phyloP scores from a whole-genome alignment of 2,888 invertebrate species.

The Myopa tessellatipennis region DNA sequence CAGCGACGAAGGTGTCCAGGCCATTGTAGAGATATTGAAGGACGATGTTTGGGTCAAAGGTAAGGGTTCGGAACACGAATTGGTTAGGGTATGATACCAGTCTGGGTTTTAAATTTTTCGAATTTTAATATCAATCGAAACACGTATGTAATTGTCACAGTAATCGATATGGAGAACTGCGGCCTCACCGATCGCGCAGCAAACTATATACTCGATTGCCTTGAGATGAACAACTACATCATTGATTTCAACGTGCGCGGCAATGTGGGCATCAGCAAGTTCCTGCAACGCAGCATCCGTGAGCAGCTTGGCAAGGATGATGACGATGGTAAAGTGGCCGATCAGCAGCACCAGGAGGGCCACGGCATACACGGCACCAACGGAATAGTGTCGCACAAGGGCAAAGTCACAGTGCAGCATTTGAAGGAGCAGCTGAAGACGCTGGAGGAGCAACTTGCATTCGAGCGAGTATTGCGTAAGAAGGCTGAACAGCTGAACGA shows the following conservation, averaged over 20 bases:
- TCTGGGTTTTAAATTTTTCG: neutral
- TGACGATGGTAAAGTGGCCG: slow-evolving; percentile 52
- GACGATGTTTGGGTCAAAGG: slow-evolving; percentile 86
- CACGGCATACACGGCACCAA: slow-evolving; percentile 51
- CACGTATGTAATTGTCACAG: slow-evolving; percentile 59
- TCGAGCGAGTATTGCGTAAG: slow-evolving; percentile 73
- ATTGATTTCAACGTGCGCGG: slow-evolving; percentile 76
- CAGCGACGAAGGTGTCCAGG: slow-evolving; percentile 74
- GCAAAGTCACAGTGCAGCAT: slow-evolving; percentile 56
- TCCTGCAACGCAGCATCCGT: slow-evolving; percentile 69
- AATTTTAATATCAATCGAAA: neutral
- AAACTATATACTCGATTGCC: slow-evolving; percentile 71
- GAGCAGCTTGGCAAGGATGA: slow-evolving; percentile 68
- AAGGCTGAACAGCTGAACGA: slow-evolving; percentile 74
- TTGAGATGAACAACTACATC: slow-evolving; percentile 76
- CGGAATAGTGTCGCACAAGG: slow-evolving; percentile 51
- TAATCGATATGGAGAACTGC: slow-evolving; percentile 81
- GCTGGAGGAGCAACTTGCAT: slow-evolving; percentile 73
- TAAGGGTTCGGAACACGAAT: slow-evolving; percentile 51
- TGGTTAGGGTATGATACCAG: no score
- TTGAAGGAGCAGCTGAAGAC: slow-evolving; percentile 61
- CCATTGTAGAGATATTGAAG: slow-evolving; percentile 76
- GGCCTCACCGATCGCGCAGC: slow-evolving; percentile 76
- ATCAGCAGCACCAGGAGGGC: slow-evolving; percentile 53
- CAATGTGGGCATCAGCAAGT: slow-evolving; percentile 71